phyloP scores from a whole-genome alignment of 2,888 invertebrate species.

The Brachyopa scutellaris region DNA sequence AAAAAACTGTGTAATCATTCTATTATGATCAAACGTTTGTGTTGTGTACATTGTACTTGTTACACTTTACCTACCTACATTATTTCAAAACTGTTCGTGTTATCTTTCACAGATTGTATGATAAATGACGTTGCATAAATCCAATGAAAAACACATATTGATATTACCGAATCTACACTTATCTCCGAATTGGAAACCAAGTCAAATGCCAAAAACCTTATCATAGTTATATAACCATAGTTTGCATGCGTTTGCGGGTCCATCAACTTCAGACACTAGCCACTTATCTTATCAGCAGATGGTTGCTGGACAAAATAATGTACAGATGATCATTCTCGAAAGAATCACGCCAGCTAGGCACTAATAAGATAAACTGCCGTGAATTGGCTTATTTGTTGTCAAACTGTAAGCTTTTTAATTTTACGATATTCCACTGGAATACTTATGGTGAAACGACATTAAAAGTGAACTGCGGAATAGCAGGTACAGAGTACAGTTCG shows the following conservation, averaged over 20 bases:
- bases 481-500: constrained; percentile 6
- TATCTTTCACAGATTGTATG: constrained; percentile 7
- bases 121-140: constrained; percentile 6
- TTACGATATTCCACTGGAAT: constrained; percentile 18
- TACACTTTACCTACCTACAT: too few species aligned
- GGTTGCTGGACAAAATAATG: constrained; percentile 12
- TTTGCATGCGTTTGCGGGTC: neutral
- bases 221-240: constrained; percentile 16
- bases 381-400: neutral
- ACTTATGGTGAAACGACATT: neutral
- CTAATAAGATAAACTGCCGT: constrained; percentile 4
- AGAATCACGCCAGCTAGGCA: constrained; percentile 33
- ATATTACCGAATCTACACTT: too few species aligned
- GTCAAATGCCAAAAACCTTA: neutral
- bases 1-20: neutral
- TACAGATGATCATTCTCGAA: constrained; percentile 7
- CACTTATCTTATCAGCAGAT: constrained; percentile 43
- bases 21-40: neutral
- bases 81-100: neutral
- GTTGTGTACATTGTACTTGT: too few species aligned
- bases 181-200: neutral
- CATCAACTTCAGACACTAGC: neutral
- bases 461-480: neutral
- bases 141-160: too few species aligned
- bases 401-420: constrained; percentile 11